Evolutionary conservation across 2,888 invertebrate genomes (phyloP).

Genomic region (Hypena proboscidalis): DNA sequence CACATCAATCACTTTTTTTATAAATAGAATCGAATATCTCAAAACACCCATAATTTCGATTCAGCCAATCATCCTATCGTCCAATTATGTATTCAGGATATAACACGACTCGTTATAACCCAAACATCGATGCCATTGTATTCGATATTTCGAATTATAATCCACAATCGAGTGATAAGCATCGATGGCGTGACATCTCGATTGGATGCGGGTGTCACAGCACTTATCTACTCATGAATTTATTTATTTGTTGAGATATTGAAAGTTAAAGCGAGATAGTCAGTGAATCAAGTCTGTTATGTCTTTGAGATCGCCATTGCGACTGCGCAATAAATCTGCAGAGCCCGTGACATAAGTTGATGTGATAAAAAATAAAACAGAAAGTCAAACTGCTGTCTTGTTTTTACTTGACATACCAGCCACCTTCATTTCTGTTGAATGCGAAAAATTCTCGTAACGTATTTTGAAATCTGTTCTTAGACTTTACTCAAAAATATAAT

Average conservation of each 20-base stretch:
- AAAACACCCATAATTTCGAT: slow-evolving; percentile 33
- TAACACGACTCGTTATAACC: slow-evolving; percentile 39
- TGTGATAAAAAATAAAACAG: too few relatives aligned
- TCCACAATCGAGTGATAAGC: slow-evolving; percentile 55
- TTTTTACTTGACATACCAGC: too few relatives aligned
- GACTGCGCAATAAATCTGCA: background rate
- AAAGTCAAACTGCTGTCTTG: too few relatives aligned
- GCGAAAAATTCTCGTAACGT: too few relatives aligned
- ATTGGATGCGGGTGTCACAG: slow-evolving; percentile 65
- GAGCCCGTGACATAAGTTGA: too few relatives aligned
- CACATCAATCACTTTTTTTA: slow-evolving; percentile 35
- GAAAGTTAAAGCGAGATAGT: background rate
- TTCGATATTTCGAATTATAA: slow-evolving; percentile 54
- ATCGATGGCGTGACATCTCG: slow-evolving; percentile 55
- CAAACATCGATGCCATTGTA: slow-evolving; percentile 52
- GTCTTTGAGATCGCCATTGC: background rate
- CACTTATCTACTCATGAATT: slow-evolving; percentile 40
- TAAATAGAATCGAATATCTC: slow-evolving; percentile 13
- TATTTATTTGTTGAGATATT: slow-evolving; percentile 34
- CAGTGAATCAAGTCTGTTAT: slow-evolving; percentile 20
- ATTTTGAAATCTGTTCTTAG: too few relatives aligned
- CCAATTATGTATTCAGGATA: slow-evolving; percentile 52
- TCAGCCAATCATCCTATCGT: slow-evolving; percentile 36
- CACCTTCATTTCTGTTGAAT: too few relatives aligned
- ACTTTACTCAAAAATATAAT: too few relatives aligned